Conservation (phyloP, 1,140 invertebrate genomes). For the Hypothenemus hampei region DNA sequence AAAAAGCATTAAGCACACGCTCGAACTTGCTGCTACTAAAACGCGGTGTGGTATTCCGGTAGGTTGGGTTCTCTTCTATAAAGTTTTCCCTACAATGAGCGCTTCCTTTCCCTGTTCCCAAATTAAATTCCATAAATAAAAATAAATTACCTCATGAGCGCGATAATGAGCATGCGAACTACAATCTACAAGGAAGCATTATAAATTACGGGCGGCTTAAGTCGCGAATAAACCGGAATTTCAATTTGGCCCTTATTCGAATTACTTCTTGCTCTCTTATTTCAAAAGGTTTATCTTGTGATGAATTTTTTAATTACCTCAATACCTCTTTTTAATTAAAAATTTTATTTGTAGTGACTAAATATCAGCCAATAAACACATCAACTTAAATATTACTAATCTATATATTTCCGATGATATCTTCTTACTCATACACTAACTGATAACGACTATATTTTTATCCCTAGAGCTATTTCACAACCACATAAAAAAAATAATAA, state of each 20-base stretch:
- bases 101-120: slow-evolving; percentile 17
- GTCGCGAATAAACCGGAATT: slow-evolving; percentile 14
- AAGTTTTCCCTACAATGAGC: slow-evolving; percentile 9
- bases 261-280: too few relatives aligned
- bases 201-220: slow-evolving; percentile 17
- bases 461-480: too few relatives aligned
- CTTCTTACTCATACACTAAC: too few relatives aligned
- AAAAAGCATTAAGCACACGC: slow-evolving; percentile 6
- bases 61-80: slow-evolving; percentile 3
- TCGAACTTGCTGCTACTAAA: slow-evolving; percentile 4
- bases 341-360: too few relatives aligned
- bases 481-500: too few relatives aligned
- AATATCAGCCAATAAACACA: too few relatives aligned
- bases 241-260: slow-evolving; percentile 6
- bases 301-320: too few relatives aligned
- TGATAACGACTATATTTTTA: too few relatives aligned
- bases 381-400: too few relatives aligned
- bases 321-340: too few relatives aligned
- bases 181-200: slow-evolving; percentile 25
- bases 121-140: slow-evolving; percentile 39
- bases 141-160: slow-evolving; percentile 33
- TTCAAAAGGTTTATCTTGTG: too few relatives aligned
- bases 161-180: slow-evolving; percentile 37
- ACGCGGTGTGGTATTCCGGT: neutral
- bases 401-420: too few relatives aligned